Conservation (phyloP, 1,140 invertebrate species). For the Bilobella aurantiaca region DNA sequence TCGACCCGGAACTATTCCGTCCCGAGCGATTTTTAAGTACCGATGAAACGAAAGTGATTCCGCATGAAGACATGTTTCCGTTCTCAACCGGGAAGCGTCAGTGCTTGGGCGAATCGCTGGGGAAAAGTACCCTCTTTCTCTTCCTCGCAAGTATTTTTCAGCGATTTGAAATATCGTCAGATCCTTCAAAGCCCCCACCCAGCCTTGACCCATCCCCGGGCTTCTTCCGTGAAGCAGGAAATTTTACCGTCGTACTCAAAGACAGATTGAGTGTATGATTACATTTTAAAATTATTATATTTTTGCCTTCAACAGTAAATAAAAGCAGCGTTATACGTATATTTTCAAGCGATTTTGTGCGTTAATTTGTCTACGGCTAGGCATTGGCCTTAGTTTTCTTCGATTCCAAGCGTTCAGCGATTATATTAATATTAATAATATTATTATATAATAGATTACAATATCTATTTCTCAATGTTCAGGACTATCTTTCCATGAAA, state of each 20-base stretch:
- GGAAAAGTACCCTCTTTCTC: not conserved
- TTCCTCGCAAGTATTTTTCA: slow-evolving; percentile 10
- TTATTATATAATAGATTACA: too few relatives aligned
- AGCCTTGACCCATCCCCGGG: not conserved
- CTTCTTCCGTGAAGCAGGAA: not conserved
- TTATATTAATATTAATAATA: too few relatives aligned
- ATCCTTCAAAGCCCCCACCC: not conserved
- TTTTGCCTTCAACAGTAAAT: too few relatives aligned
- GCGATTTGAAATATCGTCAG: not conserved
- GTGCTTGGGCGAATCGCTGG: slow-evolving; percentile 14
- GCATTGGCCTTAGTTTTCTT: too few relatives aligned
- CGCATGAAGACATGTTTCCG: slow-evolving; percentile 11
- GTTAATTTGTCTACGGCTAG: too few relatives aligned
- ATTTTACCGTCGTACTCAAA: not conserved
- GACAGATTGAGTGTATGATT: too few relatives aligned
- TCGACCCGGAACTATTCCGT: slow-evolving; percentile 41
- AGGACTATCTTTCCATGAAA: too few relatives aligned
- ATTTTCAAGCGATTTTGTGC: too few relatives aligned
- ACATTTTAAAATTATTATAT: too few relatives aligned
- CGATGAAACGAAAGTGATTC: slow-evolving; percentile 13
- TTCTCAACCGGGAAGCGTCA: slow-evolving; percentile 13
- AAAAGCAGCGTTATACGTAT: too few relatives aligned
- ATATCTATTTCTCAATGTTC: too few relatives aligned
- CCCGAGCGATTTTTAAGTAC: slow-evolving; percentile 43
- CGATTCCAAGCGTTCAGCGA: too few relatives aligned